Evolutionary conservation across 2,888 invertebrate species (phyloP).

Genomic region (Athetis lepigone): DNA sequence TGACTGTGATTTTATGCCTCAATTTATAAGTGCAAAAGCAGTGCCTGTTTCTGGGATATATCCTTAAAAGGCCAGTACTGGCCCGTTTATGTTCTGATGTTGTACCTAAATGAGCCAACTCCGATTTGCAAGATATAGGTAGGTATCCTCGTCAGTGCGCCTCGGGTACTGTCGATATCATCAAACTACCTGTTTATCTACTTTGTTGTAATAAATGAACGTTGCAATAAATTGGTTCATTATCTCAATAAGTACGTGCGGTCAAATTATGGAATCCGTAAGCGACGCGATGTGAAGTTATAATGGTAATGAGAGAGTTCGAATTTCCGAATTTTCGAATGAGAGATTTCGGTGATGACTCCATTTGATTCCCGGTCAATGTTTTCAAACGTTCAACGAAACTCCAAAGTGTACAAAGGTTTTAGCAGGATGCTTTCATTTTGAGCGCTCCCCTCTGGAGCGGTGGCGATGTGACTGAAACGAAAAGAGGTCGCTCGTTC

Average conservation of each 20-base stretch:
- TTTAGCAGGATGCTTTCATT: conserved; percentile 61
- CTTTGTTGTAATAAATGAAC: conserved; percentile 39
- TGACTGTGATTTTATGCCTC: background rate
- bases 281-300: conserved; percentile 4
- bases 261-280: conserved; percentile 22
- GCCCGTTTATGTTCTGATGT: conserved; percentile 5
- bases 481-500: conserved; percentile 86
- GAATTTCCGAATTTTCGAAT: no score
- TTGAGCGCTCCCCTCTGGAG: conserved; percentile 68
- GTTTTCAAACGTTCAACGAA: no score
- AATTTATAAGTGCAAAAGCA: background rate
- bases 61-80: background rate
- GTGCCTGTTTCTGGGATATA: background rate
- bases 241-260: conserved; percentile 37
- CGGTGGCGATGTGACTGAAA: conserved; percentile 82
- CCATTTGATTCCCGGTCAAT: conserved; percentile 3
- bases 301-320: conserved; percentile 2
- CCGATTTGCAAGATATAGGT: conserved; percentile 37
- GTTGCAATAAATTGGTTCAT: conserved; percentile 38
- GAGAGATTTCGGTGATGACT: background rate
- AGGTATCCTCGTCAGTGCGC: conserved; percentile 38
- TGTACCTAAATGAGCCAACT: conserved; percentile 27
- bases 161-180: conserved; percentile 50
- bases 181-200: conserved; percentile 52
- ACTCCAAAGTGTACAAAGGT: no score